Evolutionary conservation across 2,797 vertebrate genomes (phyloP), one percentile per base, ranked within the genome.

Genomic region (Artibeus jamaicensis): DNA sequence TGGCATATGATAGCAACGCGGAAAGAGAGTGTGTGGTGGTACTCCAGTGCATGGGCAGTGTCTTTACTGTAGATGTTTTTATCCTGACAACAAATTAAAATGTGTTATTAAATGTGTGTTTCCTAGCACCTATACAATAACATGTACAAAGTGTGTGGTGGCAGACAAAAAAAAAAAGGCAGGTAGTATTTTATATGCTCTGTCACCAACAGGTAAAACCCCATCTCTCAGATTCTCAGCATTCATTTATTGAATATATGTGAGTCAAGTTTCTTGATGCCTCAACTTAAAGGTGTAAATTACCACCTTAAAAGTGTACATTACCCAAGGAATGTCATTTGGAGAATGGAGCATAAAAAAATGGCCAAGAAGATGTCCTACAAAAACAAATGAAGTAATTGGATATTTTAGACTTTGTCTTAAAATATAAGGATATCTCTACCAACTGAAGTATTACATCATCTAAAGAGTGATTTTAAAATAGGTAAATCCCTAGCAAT

Each of bases 331-430:
- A 87, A 81, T 79, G 32, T 44, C 86, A 73, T 48, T 91, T 89
- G 46, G 91, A 93, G 95, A 91, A 7, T 57, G 29, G 86, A 91
- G 34, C 67, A 79, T 39, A 34, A 29, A 83, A 59, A 70, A 55
- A 9, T 10, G 3, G 55, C 89, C 46, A 85, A 57, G 21, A 67
- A 85, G 48, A 59, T n/a, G 55, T 90, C 37, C 62, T 78, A 82
- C 65, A 29, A 84, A 95, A 90, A 92, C 37, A 86, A 91, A 89
- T 50, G 29, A 95, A 87, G 91, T 93, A 87, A 88, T 50, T 67
- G 22, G n/a, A n/a, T 7, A 48, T 85, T 96, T 89, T 50, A 68
- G 53, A 82, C 15, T 44, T 0, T 46, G 8, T 44, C 39, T 88
- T 93, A 74, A 89, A 94, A 91, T 65, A 53, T 29, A n/a, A 82